Evolutionary conservation across 2,888 invertebrate species (phyloP).

Genomic region (Stenchaetothrips biformis): DNA sequence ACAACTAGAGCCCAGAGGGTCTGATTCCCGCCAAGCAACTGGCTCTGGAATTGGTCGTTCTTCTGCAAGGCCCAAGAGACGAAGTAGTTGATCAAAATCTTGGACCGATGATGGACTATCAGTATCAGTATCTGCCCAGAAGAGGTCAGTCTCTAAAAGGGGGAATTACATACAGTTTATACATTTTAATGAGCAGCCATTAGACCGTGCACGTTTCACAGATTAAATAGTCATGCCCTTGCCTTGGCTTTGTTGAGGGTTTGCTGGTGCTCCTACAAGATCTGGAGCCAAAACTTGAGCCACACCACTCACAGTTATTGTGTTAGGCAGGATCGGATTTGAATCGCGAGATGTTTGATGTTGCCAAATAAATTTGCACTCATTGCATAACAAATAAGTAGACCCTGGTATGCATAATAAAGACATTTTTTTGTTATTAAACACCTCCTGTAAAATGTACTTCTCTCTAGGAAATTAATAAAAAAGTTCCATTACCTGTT

Average conservation of each 20-base stretch:
- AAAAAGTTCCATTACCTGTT: conserved; percentile 41
- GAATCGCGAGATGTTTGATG: neutral
- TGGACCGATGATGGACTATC: conserved; percentile 26
- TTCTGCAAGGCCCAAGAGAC: conserved; percentile 46
- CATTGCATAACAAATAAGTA: conserved; percentile 51
- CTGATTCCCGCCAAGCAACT: conserved; percentile 49
- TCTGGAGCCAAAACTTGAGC: conserved; percentile 44
- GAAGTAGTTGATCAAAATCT: conserved; percentile 38
- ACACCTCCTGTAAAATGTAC: neutral
- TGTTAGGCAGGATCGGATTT: neutral
- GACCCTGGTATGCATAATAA: conserved; percentile 42
- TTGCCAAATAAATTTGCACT: conserved; percentile 46
- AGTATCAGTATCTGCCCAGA: conserved; percentile 31
- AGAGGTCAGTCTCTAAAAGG: conserved; percentile 30
- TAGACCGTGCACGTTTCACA: neutral
- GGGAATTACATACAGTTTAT: neutral
- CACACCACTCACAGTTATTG: conserved; percentile 23
- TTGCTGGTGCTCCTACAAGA: conserved; percentile 45
- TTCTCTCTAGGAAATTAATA: neutral
- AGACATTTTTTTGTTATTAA: conserved; percentile 35
- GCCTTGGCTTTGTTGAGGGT: conserved; percentile 32
- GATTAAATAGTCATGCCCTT: neutral
- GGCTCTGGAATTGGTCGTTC: conserved; percentile 47
- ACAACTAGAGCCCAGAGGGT: conserved; percentile 52
- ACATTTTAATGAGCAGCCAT: neutral